Base-by-base conservation (phyloP, 2,888 invertebrate species). In the Patella caerulea region DNA sequence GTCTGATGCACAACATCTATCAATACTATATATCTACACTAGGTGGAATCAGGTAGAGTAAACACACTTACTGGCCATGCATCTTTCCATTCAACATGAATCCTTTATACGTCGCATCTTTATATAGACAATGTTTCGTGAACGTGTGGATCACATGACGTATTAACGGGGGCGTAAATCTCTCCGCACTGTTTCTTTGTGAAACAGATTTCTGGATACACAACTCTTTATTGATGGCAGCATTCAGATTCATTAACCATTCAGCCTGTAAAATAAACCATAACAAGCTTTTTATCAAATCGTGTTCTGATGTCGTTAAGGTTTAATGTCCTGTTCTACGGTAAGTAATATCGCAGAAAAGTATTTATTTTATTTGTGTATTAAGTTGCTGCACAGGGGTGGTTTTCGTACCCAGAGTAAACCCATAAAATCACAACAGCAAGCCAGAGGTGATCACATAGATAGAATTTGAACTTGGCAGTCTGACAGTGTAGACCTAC, bases 51-150 rank as follows among this genome's bases (percentile, higher is more conserved):
- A 65, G n/a, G 59, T 9, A 45, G 11, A 54, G 15, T 12, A 76
- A 52, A 52, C n/a, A 53, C 2, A 83, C 91, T 86, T 79, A 92
- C 89, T 93, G 93, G 0, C 97, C 97, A 90, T 97, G 96, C 87
- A 96, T 93, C 89, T 96, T 95, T 0, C 96, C 96, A 88, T 95
- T 95, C 79, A 94, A 91, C 97, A 97, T 97, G 78, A 95, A 93
- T 0, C 94, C 97, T 75, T 93, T 94, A 86, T 96, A 97, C 82
- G 94, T 95, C 0, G 96, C 95, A 84, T 95, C 95, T 90, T 96
- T 95, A 87, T 94, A 96, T 86, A 94, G 93, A 0, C 93, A 91
- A 89, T 94, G 94, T 90, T 95, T 96, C 14, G 94, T 94, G 90
- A 95, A 97, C 1, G 94, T 93, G 87, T 96, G 95, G 24, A 93